phyloP scores from a whole-genome alignment of 1,140 invertebrate species.

The Dreissena polymorpha region DNA sequence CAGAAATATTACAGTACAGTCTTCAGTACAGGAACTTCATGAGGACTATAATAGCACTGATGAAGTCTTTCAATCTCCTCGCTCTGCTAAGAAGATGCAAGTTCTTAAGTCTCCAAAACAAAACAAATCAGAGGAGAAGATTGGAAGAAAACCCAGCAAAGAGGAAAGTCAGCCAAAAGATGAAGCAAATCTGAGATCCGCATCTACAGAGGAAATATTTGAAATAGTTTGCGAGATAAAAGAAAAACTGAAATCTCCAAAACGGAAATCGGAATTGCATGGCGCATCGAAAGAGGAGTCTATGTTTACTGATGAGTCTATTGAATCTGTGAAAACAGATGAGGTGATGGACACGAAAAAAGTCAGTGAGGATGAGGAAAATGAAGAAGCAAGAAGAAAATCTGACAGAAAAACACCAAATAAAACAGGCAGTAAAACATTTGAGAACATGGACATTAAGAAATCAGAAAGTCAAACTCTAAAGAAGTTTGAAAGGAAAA shows the following conservation, averaged over 20 bases:
- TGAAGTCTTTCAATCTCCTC: no score
- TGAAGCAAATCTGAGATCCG: slow-evolving; percentile 1
- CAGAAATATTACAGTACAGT: no score
- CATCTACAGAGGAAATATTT: slow-evolving; percentile 48
- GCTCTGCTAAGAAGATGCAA: no score
- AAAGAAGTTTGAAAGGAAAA: slow-evolving; percentile 1
- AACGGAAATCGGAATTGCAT: not conserved
- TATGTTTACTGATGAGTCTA: slow-evolving; percentile 51
- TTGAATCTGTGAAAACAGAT: slow-evolving; percentile 13
- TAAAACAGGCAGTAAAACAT: not conserved
- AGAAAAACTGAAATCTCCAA: slow-evolving; percentile 27
- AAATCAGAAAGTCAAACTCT: no score
- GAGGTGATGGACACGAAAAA: not conserved
- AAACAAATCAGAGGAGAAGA: no score
- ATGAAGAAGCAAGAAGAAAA: not conserved
- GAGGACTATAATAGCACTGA: no score
- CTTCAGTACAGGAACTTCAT: no score
- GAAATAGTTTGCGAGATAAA: slow-evolving; percentile 40
- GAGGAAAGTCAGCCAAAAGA: no score
- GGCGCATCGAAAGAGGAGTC: slow-evolving; percentile 17
- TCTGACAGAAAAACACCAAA: not conserved
- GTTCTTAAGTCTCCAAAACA: no score
- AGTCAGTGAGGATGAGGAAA: not conserved
- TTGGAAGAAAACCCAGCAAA: no score
- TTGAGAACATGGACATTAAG: not conserved